Evolutionary conservation across 2,888 invertebrate genomes (phyloP), one percentile per base, ranked within the genome.

Genomic region (Harpalus rufipes): DNA sequence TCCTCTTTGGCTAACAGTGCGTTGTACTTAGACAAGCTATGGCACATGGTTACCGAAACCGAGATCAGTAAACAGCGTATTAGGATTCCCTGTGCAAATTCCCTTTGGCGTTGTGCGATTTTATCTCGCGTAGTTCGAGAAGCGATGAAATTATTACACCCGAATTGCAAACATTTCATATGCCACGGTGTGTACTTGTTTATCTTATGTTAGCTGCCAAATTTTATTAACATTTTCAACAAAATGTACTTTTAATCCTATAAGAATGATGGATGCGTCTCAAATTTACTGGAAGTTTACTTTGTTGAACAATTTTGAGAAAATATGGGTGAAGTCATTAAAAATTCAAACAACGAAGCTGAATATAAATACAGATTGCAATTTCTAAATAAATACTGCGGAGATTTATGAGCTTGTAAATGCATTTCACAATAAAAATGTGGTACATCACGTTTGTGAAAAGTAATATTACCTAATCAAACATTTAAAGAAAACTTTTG

Each of bases 101-200:
- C 44, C 74, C 74, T 8, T 8, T 21, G 74, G 74, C 74, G 56
- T 14, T 51, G 14, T 39, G 14, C 41, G 74, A 74, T 74, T 74
- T 74, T 74, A 74, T 74, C 74, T 14, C 21, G 21, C 51, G 12
- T 18, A 74, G 39, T 18, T 74, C 18, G 44, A 7, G 44, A 16
- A 21, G 74, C 41, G 56, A 74, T 56, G 74, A 7, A 74, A 74
- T 74, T 74, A 74, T 41, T 74, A 74, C 51, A 74, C 41, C 21
- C 41, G 18, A 74, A 74, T 41, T 74, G 74, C 74, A 74, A 74
- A 74, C 74, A 74, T 41, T 74, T 3, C 44, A 74, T 44, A 74
- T 74, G 51, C 63, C 4, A 21, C 8, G 10, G 12, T 61, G 0
- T 61, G 61, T 63, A 59, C 18, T 25, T 63, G 63, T 63, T 63